Conservation (phyloP, 2,888 invertebrate genomes). For the Buathra laborator region DNA sequence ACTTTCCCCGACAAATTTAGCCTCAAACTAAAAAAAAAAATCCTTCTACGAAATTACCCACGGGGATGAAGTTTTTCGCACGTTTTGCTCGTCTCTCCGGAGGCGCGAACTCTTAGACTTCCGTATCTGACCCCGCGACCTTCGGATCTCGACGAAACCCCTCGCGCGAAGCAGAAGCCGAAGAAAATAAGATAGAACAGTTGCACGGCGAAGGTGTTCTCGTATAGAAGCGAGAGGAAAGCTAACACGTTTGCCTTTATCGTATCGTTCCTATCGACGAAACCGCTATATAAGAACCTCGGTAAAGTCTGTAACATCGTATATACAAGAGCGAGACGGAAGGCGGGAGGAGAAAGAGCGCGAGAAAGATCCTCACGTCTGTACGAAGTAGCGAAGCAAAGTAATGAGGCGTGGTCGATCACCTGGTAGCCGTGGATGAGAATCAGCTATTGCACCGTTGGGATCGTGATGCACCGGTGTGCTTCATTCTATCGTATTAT, state of each 20-base stretch:
- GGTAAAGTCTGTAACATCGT: constrained; percentile 2
- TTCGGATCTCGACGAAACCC: constrained; percentile 48
- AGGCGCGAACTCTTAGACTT: constrained; percentile 68
- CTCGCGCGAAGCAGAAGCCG: constrained; percentile 41
- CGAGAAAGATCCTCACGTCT: constrained; percentile 58
- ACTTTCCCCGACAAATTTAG: not conserved
- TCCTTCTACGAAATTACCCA: constrained; percentile 39
- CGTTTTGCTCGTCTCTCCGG: constrained; percentile 48
- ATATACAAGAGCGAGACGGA: not conserved
- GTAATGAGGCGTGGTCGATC: constrained; percentile 84
- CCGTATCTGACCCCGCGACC: constrained; percentile 66
- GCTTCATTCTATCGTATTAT: constrained; percentile 28
- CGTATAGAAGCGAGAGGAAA: constrained; percentile 35
- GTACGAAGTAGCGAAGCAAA: constrained; percentile 79
- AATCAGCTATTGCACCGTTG: constrained; percentile 60
- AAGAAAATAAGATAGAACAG: constrained; percentile 33
- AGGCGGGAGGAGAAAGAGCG: constrained; percentile 23
- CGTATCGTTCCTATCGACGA: constrained; percentile 66
- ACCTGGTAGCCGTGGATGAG: constrained; percentile 80
- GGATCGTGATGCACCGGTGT: constrained; percentile 56
- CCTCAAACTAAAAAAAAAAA: constrained; percentile 16
- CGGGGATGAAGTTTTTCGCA: constrained; percentile 58
- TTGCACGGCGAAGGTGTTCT: constrained; percentile 6
- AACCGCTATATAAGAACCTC: constrained; percentile 30
- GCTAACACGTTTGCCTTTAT: constrained; percentile 65